These are phyloP conservation scores for Siderastrea radians DNA, from an alignment of 92 coral and sea anemone species.

Conservation along the genomic window DNA sequence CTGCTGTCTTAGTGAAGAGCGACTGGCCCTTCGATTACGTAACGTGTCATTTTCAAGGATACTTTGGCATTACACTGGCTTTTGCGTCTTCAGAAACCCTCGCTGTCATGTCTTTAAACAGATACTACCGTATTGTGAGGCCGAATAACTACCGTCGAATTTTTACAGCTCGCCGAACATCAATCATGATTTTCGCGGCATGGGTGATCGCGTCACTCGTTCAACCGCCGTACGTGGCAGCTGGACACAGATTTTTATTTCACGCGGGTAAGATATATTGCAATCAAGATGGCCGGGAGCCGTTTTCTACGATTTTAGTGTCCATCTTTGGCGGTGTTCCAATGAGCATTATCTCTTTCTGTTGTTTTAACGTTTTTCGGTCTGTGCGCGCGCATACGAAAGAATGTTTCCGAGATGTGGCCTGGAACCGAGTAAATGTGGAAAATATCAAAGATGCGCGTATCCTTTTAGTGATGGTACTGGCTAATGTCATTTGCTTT, in stretches of 20 bases:
- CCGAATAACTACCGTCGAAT: slow-evolving; percentile 28
- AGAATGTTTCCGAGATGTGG: neutral
- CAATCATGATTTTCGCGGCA: slow-evolving; percentile 13
- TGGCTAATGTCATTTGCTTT: slow-evolving; percentile 28
- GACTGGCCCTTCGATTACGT: slow-evolving; percentile 25
- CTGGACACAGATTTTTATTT: slow-evolving; percentile 31
- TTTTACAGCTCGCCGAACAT: slow-evolving; percentile 2
- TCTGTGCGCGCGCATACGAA: slow-evolving; percentile 35
- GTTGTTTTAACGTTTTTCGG: slow-evolving; percentile 31
- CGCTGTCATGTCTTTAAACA: slow-evolving; percentile 34
- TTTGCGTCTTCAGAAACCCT: slow-evolving; percentile 28
- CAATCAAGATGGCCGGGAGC: slow-evolving; percentile 33
- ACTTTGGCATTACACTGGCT: slow-evolving; percentile 22
- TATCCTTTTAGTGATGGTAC: slow-evolving; percentile 44
- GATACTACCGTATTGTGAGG: slow-evolving; percentile 45
- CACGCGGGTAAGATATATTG: slow-evolving; percentile 49
- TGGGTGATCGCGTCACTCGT: slow-evolving; percentile 38
- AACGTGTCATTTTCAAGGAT: too few species aligned
- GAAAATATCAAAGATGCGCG: slow-evolving; percentile 44
- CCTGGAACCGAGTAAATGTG: slow-evolving; percentile 26
- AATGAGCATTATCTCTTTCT: slow-evolving; percentile 26
- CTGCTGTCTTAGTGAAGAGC: slow-evolving; percentile 1
- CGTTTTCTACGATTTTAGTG: slow-evolving; percentile 20
- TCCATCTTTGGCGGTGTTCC: slow-evolving; percentile 32
- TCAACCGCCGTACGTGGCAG: slow-evolving; percentile 34